A percentile compares a stretch with the other conserved stretches of the same genome.
phyloP scores from a whole-genome alignment of 2,113 vertebrate species.

The Charina bottae region DNA sequence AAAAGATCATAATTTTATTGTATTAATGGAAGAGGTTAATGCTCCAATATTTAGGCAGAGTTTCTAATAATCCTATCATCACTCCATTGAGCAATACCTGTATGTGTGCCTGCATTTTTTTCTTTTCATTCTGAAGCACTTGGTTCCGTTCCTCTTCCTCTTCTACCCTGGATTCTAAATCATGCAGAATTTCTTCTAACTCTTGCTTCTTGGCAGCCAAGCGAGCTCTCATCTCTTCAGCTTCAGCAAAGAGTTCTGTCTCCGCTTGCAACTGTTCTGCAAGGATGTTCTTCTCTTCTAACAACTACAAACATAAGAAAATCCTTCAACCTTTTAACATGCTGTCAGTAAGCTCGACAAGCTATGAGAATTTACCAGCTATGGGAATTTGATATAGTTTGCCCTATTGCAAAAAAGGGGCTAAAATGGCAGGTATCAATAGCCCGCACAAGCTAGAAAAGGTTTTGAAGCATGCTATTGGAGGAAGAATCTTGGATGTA shows the following conservation, averaged over 20 bases:
- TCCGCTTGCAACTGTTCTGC: constrained; percentile 97
- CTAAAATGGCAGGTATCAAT: not conserved
- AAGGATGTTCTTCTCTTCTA: constrained; percentile 98
- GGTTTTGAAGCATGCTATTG: not conserved
- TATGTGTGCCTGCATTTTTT: constrained; percentile 96
- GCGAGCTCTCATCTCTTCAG: constrained; percentile 97
- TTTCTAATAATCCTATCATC: not conserved
- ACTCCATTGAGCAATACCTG: constrained; percentile 76
- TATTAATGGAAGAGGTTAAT: not conserved
- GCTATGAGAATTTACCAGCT: not conserved
- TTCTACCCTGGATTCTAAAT: constrained; percentile 95
- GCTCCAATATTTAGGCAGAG: not conserved
- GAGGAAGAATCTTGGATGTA: not conserved
- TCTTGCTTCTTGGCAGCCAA: constrained; percentile 96
- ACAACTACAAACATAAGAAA: constrained; percentile 73
- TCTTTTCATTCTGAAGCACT: constrained; percentile 94
- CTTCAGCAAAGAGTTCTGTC: constrained; percentile 96
- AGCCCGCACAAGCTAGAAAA: not conserved
- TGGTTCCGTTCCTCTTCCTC: constrained; percentile 98
- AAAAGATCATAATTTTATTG: not conserved
- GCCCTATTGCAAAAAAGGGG: not conserved
- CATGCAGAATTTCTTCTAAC: constrained; percentile 95
- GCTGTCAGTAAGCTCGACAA: not conserved
- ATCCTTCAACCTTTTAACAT: not conserved
- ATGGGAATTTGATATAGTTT: not conserved